Base-by-base conservation (phyloP, 2,113 vertebrate genomes). In the Coracopsis vasa region DNA sequence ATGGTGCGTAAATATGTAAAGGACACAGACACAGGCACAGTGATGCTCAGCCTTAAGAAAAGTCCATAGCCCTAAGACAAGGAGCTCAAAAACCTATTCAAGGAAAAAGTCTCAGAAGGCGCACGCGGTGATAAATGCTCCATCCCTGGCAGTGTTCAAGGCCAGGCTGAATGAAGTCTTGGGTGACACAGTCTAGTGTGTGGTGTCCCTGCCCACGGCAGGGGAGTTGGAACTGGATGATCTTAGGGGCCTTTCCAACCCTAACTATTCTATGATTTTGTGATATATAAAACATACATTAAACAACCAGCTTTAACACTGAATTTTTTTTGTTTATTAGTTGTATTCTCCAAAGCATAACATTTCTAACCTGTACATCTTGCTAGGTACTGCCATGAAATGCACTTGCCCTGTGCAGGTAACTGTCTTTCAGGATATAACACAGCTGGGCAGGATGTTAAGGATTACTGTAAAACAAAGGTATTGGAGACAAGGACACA, bases 401-500 rank as follows among this genome's bases (percentile, higher is more conserved):
- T 17, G 44, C 13, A 48, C 31, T 89, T 85, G 44, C 13, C 28
- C 61, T 48, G 35, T 41, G 35, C 19, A 60, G 3, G 5, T 61
- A 72, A 75, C 23, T 42, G 29, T 23, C 58, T 66, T 65, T 33
- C 7, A 2, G 24, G 11, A 78, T 29, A 62, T 14, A 88, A 71
- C 4, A 9, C 8, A 28, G 10, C 9, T 72, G 39, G 20, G 18
- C 7, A 24, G 50, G 25, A 86, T 28, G 23, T 33, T 72, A 50
- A 87, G 88, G 28, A 42, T 35, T 37, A 25, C n/a, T 64, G 20
- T 28, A 80, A 73, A 92, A 88, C 67, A 83, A 88, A 83, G 23
- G 11, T 66, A 64, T 0, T 48, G 20, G 62, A 89, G 71, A 83
- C 50, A 90, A 73, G 33, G 15, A 80, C 0, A 0, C 4, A 2